Percentiles rank a stretch among this genome's conserved stretches.
These are phyloP conservation scores for Xenopus petersii DNA, from an alignment of 2,797 vertebrate genomes.

Conservation along the genomic window DNA sequence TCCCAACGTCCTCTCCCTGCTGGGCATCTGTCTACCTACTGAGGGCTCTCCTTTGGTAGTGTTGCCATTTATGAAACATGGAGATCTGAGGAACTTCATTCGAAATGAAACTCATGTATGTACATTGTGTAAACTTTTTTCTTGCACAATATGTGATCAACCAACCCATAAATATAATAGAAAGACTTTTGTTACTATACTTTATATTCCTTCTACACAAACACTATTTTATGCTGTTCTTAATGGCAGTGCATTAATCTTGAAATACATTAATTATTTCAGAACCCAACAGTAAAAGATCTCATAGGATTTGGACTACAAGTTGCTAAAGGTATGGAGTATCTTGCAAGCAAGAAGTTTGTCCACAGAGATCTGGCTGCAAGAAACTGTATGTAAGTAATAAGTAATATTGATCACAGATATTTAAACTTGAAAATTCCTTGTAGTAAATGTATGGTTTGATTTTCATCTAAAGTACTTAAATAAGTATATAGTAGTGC, in stretches of 20 bases:
- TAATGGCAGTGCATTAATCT: background rate
- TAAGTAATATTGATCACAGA: background rate
- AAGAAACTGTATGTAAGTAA: slow-evolving; percentile 97
- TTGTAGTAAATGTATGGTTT: too few species aligned
- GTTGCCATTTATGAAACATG: slow-evolving; percentile 97
- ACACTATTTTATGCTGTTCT: too few species aligned
- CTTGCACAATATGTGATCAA: too few species aligned
- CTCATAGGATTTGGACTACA: slow-evolving; percentile 98
- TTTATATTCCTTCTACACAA: too few species aligned
- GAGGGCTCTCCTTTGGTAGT: slow-evolving; percentile 93
- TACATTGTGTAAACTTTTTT: slow-evolving; percentile 34
- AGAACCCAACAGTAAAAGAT: slow-evolving; percentile 98
- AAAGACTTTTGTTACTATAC: too few species aligned
- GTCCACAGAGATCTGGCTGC: slow-evolving; percentile 96
- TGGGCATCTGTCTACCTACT: slow-evolving; percentile 92
- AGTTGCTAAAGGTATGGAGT: slow-evolving; percentile 97
- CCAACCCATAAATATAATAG: too few species aligned
- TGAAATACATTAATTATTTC: slow-evolving; percentile 37
- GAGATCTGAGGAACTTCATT: slow-evolving; percentile 97
- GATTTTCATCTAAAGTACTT: too few species aligned
- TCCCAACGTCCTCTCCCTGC: slow-evolving; percentile 88
- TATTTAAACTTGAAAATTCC: too few species aligned
- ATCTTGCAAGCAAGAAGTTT: slow-evolving; percentile 98
- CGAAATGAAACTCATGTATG: slow-evolving; percentile 92
- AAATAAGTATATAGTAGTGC: too few species aligned